Conservation (phyloP, 1,140 invertebrate species). For the Aphelenchoides besseyi region DNA sequence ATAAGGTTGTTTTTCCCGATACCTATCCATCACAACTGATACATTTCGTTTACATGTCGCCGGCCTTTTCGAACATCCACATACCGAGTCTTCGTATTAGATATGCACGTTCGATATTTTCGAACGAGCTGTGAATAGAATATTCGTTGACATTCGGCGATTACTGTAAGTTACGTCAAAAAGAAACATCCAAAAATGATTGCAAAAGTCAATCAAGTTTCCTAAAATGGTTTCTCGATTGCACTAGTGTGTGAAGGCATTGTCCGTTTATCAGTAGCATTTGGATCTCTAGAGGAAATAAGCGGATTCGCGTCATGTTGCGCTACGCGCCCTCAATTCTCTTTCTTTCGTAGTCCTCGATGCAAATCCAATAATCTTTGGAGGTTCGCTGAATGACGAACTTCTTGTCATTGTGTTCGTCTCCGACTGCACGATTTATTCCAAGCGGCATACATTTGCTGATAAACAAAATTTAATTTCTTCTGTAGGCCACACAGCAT, state of each 20-base stretch:
- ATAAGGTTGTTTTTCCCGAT: neutral
- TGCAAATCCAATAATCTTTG: slow-evolving; percentile 1
- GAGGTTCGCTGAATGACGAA: neutral
- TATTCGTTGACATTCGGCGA: neutral
- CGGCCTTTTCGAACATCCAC: neutral
- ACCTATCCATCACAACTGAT: neutral
- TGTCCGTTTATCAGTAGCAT: no score
- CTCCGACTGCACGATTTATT: neutral
- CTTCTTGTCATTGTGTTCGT: neutral
- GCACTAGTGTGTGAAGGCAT: neutral
- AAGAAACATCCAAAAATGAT: neutral
- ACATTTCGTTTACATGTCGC: neutral
- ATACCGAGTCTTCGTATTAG: no score
- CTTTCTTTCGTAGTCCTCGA: neutral
- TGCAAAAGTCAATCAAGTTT: neutral
- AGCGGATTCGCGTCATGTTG: neutral
- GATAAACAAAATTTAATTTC: neutral
- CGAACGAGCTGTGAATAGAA: neutral
- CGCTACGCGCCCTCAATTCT: neutral
- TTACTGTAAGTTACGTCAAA: neutral
- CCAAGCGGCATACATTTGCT: neutral
- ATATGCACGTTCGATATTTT: neutral
- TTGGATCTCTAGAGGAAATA: neutral
- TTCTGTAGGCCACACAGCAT: neutral
- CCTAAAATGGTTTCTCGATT: neutral